These are phyloP conservation scores for Gerris lacustris DNA, from an alignment of 2,888 invertebrate species.

Conservation along the genomic window DNA sequence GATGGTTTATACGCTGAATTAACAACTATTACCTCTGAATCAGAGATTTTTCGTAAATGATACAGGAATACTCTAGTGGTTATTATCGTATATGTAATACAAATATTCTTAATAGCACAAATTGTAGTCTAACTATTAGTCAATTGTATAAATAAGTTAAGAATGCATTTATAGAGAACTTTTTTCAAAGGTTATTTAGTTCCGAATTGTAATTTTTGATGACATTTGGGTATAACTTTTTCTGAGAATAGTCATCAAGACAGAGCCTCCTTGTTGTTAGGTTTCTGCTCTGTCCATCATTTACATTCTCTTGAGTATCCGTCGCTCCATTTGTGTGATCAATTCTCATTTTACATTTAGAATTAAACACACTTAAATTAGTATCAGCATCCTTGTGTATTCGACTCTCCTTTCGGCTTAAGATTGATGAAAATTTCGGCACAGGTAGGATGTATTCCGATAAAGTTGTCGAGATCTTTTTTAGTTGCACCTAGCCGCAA, in stretches of 20 bases:
- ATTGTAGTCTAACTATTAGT: too few species aligned
- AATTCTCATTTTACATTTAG: background rate
- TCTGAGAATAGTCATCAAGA: background rate
- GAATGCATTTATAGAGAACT: too few species aligned
- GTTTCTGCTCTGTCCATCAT: background rate
- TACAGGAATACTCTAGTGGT: too few species aligned
- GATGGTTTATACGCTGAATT: too few species aligned
- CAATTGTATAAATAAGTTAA: too few species aligned
- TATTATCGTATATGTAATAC: too few species aligned
- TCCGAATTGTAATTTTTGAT: too few species aligned
- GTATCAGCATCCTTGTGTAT: background rate
- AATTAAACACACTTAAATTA: background rate
- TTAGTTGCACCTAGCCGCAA: constrained; percentile 44
- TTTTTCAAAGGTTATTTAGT: too few species aligned
- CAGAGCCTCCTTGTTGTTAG: background rate
- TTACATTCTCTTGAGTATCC: background rate
- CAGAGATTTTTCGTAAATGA: too few species aligned
- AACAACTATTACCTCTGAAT: too few species aligned
- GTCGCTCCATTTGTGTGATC: background rate
- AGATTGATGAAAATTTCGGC: constrained; percentile 40
- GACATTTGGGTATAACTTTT: background rate
- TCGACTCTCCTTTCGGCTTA: background rate
- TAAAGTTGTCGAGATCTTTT: constrained; percentile 42
- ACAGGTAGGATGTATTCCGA: constrained; percentile 50
- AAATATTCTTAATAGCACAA: too few species aligned